Conservation (phyloP, 2,888 invertebrate species). For the Andrena fulva region DNA sequence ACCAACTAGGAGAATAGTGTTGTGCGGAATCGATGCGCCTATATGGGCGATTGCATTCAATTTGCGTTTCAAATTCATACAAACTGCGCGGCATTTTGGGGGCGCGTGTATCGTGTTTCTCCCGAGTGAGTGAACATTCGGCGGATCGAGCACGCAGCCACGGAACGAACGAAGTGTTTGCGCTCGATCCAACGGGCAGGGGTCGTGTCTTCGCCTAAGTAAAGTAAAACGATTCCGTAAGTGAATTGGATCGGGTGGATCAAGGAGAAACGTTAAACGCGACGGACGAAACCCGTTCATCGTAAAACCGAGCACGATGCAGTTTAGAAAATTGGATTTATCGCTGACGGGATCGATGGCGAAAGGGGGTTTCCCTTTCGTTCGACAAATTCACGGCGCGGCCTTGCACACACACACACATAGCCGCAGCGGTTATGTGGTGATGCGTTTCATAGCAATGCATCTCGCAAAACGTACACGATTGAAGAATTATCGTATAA, state of each 20-base stretch:
- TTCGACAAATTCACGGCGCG: slow-evolving; percentile 22
- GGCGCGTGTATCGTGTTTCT: no score
- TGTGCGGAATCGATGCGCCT: no score
- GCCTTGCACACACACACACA: slow-evolving; percentile 22
- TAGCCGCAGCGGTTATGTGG: slow-evolving; percentile 34
- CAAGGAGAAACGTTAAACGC: neutral
- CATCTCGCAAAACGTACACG: slow-evolving; percentile 15
- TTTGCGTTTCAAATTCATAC: no score
- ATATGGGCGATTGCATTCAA: no score
- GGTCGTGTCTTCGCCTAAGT: neutral
- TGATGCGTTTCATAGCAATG: slow-evolving; percentile 42
- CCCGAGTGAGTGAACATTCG: no score
- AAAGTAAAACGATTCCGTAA: neutral
- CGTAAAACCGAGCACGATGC: neutral
- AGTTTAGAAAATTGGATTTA: slow-evolving; percentile 18
- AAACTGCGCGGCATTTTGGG: no score
- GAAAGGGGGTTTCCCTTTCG: slow-evolving; percentile 38
- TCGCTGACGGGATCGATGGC: neutral
- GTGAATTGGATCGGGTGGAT: neutral
- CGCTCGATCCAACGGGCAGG: neutral
- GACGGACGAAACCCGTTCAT: neutral
- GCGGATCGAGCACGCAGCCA: neutral
- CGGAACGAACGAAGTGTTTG: slow-evolving; percentile 10
- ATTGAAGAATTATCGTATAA: slow-evolving; percentile 30
- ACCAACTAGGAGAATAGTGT: no score